A percentile compares a stretch with the other conserved stretches of the same genome.
phyloP scores from a whole-genome alignment of 2,888 invertebrate species.

The Arrhopalites spinosus region DNA sequence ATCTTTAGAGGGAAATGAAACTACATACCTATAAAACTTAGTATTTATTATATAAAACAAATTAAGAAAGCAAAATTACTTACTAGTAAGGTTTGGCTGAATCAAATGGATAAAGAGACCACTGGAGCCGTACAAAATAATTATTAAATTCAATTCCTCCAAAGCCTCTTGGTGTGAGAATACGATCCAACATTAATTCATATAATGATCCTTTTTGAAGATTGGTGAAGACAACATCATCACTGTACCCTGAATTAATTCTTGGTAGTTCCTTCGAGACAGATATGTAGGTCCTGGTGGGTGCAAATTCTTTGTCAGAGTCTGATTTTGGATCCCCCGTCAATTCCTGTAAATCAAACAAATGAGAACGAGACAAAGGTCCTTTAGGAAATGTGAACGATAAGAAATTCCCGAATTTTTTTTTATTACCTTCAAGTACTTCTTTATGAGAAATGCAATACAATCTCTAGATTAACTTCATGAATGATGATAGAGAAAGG shows the following conservation, averaged over 20 bases:
- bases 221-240: conserved; percentile 12
- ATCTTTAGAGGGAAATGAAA: too few relatives aligned
- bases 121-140: conserved; percentile 22
- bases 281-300: neutral
- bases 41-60: neutral
- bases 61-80: too few relatives aligned
- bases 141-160: conserved; percentile 37
- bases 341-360: conserved; percentile 14
- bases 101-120: conserved; percentile 21
- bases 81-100: conserved; percentile 30
- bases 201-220: conserved; percentile 11
- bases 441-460: too few relatives aligned
- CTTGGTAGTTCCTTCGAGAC: neutral
- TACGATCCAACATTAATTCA: conserved; percentile 33
- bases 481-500: too few relatives aligned
- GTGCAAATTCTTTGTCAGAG: neutral
- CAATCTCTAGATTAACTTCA: too few relatives aligned
- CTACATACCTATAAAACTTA: too few relatives aligned
- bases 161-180: conserved; percentile 32
- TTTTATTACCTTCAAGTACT: too few relatives aligned
- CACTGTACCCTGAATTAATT: conserved; percentile 9
- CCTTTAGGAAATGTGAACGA: neutral
- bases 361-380: neutral
- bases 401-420: neutral
- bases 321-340: conserved; percentile 23